A percentile compares a stretch with the other conserved stretches of the same genome.
phyloP scores from a whole-genome alignment of 1,140 invertebrate species.

The Procambarus virginalis region DNA sequence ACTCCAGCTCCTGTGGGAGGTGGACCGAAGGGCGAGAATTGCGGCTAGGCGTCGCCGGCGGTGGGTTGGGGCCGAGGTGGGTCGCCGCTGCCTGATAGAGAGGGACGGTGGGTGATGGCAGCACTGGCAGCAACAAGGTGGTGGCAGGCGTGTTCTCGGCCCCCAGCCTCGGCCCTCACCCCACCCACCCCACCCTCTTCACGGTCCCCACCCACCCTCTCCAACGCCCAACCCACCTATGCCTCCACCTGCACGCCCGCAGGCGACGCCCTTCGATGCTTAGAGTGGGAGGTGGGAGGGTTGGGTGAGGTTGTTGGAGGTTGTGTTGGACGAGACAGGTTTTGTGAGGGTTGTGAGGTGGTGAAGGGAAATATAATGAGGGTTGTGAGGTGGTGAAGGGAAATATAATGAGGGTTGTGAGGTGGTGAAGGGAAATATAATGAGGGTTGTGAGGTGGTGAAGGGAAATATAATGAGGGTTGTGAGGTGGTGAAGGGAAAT shows the following conservation, averaged over 20 bases:
- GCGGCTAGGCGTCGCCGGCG: neutral
- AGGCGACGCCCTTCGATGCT: neutral
- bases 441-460: neutral
- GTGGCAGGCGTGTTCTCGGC: slow-evolving; percentile 52
- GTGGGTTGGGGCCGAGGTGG: slow-evolving; percentile 33
- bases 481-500: neutral
- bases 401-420: too few species aligned
- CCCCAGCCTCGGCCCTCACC: neutral
- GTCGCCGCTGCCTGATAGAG: slow-evolving; percentile 40
- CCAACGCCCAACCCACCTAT: too few species aligned
- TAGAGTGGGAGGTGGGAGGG: too few species aligned
- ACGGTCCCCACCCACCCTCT: neutral
- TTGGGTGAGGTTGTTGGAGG: neutral
- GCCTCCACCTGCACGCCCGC: too few species aligned
- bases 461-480: neutral
- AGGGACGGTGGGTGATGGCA: slow-evolving; percentile 58
- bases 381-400: too few species aligned
- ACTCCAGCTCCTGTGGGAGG: slow-evolving; percentile 13
- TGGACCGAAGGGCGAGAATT: slow-evolving; percentile 32
- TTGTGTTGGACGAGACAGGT: neutral
- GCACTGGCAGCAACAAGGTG: slow-evolving; percentile 63
- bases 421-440: neutral
- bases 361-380: too few species aligned
- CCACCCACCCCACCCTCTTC: neutral
- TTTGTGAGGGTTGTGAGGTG: too few species aligned